These are phyloP conservation scores for Chrosomus eos DNA, from an alignment of 2,797 vertebrate species.

Conservation along the genomic window DNA sequence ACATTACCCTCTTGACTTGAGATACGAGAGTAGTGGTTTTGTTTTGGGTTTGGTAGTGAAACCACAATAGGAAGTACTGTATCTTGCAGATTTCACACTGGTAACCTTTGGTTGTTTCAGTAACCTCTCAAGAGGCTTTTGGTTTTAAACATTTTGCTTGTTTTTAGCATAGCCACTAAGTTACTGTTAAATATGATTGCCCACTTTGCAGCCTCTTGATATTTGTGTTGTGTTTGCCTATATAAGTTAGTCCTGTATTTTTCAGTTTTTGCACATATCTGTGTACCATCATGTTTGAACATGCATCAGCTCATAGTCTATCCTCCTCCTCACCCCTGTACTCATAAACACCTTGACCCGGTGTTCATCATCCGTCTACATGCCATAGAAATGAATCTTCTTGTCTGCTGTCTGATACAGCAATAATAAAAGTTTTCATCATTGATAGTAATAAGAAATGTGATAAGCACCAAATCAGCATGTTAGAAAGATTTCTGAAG, in stretches of 20 bases:
- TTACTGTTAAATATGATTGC: neutral
- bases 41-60: constrained; percentile 29
- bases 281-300: constrained; percentile 8
- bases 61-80: constrained; percentile 52
- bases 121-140: constrained; percentile 11
- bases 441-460: neutral
- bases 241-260: neutral
- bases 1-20: neutral
- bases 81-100: constrained; percentile 42
- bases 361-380: constrained; percentile 4
- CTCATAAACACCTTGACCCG: constrained; percentile 16
- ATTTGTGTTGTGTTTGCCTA: neutral
- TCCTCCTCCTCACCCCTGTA: neutral
- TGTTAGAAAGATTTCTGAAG: neutral
- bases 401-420: constrained; percentile 6
- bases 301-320: neutral
- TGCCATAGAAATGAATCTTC: constrained; percentile 22
- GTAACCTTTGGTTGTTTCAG: constrained; percentile 40
- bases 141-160: constrained; percentile 13
- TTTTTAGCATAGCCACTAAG: neutral
- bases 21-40: constrained; percentile 27
- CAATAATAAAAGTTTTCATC: neutral
- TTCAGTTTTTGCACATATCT: neutral
- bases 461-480: neutral
- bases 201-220: neutral